phyloP scores from a whole-genome alignment of 2,888 invertebrate genomes.

The Machimus atricapillus region DNA sequence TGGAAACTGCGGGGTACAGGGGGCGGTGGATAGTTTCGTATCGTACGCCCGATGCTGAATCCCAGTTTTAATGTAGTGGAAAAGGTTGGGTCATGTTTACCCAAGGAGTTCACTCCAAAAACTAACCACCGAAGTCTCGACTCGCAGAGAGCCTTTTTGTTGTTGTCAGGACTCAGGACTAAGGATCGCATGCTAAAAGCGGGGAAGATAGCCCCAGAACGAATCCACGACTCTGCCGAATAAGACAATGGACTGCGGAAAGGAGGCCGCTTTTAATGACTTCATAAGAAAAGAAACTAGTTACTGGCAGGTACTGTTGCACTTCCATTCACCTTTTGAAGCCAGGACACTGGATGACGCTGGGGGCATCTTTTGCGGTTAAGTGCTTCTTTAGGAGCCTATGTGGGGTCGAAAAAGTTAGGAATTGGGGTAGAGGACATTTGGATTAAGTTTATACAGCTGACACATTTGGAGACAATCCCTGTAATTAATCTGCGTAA shows the following conservation, averaged over 20 bases:
- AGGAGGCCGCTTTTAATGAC: neutral
- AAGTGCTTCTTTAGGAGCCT: neutral
- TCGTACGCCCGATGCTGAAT: neutral
- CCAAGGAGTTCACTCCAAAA: neutral
- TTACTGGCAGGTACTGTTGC: neutral
- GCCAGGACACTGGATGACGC: neutral
- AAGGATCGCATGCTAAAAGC: neutral
- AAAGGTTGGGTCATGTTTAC: neutral
- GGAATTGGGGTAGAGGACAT: neutral
- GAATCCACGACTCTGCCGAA: neutral
- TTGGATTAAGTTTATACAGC: neutral
- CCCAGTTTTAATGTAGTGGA: neutral
- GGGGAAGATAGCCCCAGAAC: neutral
- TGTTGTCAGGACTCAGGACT: neutral
- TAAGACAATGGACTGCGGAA: neutral
- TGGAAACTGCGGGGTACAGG: neutral
- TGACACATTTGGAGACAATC: too few species aligned
- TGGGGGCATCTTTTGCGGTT: neutral
- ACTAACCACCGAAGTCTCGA: neutral
- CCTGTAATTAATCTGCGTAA: too few species aligned
- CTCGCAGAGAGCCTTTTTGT: neutral
- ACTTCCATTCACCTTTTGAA: neutral
- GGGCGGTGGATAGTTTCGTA: neutral
- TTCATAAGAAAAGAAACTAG: neutral
- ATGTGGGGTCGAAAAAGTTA: neutral